Base-by-base conservation (phyloP, 1,140 invertebrate genomes). In the Pissodes strobi region DNA sequence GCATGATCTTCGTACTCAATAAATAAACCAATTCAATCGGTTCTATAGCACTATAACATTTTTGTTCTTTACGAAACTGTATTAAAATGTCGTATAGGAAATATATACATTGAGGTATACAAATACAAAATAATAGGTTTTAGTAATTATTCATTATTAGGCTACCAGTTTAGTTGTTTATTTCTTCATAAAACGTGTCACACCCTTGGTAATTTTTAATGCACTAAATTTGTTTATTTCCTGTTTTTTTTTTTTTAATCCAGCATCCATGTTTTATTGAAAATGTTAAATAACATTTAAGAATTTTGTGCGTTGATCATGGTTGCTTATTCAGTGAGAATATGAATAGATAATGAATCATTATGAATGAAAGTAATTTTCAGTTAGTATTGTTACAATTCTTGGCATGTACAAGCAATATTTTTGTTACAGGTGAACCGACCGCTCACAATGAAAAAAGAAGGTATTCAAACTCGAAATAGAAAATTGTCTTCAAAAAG, bases 381-480 rank as follows among this genome's bases (percentile, higher is more conserved):
- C n/a, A n/a, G n/a, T n/a, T n/a, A n/a, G n/a, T n/a, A n/a, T n/a
- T n/a, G n/a, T n/a, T n/a, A n/a, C n/a, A n/a, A 53, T 21, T 27
- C 10, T 34, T 37, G 5, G 17, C 64, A 18, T 71, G 8, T 19
- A 23, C 2, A 1, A 21, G 8, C 6, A 21, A 5, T 46, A n/a
- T n/a, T 46, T 79, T 79, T 82, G 49, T 87, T 84, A 15, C 87
- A 98, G 96, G 94, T 98, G 70, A 95, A 96, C 83, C 88, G 96
- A 76, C 96, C 96, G 60, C 83, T 98, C 66, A 97, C 95, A 59
- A 98, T 99, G 96, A 98, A 98, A 83, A 99, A 99, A 80, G 96
- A 98, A 82, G 95, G 94, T 51, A 99, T 98, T 71, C 96, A 99
- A 79, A 98, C 96, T 65, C 83, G 97, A 77, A 99, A 99, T 82